phyloP scores from a whole-genome alignment of 2,113 vertebrate genomes.

The Gyps fulvus region DNA sequence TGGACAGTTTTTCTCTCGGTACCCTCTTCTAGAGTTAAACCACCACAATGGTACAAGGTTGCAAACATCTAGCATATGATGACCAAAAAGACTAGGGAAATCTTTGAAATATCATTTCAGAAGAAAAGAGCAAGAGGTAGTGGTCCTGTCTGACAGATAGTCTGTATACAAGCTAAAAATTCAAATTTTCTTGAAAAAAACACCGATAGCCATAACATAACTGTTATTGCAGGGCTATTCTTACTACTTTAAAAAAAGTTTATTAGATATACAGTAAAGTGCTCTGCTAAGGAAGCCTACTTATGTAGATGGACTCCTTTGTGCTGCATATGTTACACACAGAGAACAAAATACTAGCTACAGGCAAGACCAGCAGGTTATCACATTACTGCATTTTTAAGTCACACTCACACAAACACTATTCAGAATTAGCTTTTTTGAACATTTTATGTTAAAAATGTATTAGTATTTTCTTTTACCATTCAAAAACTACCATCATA shows the following conservation, averaged over 20 bases:
- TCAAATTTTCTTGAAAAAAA: background rate
- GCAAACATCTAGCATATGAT: background rate
- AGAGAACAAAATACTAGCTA: background rate
- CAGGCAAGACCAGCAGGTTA: background rate
- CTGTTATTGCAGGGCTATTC: background rate
- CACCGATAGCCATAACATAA: background rate
- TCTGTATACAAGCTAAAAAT: background rate
- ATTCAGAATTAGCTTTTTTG: background rate
- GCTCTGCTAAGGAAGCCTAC: background rate
- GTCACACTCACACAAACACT: background rate
- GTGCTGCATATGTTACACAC: background rate
- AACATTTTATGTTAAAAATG: background rate
- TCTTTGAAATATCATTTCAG: background rate
- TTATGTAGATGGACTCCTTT: background rate
- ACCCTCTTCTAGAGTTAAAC: background rate
- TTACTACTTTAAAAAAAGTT: background rate
- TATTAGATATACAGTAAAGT: background rate
- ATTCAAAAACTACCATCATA: background rate
- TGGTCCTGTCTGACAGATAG: background rate
- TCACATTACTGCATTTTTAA: background rate
- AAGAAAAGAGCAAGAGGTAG: background rate
- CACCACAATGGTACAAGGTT: background rate
- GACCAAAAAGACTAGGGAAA: background rate
- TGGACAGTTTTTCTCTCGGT: background rate
- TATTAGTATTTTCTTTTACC: background rate